Percentiles rank a stretch among this genome's conserved stretches.
Conservation (phyloP, 2,888 invertebrate species). For the Leuctra nigra region DNA sequence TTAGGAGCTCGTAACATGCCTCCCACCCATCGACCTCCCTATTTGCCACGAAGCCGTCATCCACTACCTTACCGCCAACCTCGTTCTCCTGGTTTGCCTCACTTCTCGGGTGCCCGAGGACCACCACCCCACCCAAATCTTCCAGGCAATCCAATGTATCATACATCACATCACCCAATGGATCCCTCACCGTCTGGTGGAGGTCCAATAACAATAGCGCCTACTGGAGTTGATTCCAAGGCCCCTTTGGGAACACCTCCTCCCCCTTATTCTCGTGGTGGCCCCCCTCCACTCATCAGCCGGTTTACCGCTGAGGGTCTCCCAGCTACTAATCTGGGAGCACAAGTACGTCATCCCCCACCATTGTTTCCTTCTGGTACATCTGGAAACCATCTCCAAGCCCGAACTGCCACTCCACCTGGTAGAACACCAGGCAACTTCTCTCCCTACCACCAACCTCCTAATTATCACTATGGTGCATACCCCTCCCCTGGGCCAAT, state of each 20-base stretch:
- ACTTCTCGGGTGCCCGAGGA: constrained; percentile 22
- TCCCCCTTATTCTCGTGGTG: constrained; percentile 30
- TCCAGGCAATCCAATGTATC: constrained; percentile 37
- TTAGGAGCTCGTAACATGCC: constrained; percentile 30
- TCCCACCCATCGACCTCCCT: constrained; percentile 19
- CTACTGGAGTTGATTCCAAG: neutral
- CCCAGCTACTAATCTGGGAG: neutral
- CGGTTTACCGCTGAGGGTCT: constrained; percentile 8
- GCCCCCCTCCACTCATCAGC: constrained; percentile 20
- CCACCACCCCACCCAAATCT: neutral
- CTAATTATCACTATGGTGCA: constrained; percentile 43
- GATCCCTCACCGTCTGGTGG: constrained; percentile 50
- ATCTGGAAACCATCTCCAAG: constrained; percentile 17
- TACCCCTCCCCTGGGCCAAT: constrained; percentile 41
- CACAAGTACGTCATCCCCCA: constrained; percentile 13
- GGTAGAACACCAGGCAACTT: constrained; percentile 36
- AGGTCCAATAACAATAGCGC: constrained; percentile 43
- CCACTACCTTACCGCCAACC: constrained; percentile 34
- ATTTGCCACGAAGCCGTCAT: constrained; percentile 19
- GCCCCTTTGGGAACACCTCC: constrained; percentile 33
- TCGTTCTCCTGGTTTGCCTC: constrained; percentile 27
- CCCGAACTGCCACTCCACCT: constrained; percentile 19
- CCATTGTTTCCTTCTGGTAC: constrained; percentile 16
- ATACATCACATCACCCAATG: constrained; percentile 44
- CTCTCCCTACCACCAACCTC: constrained; percentile 44